Evolutionary conservation across 2,797 vertebrate genomes (phyloP), one percentile per base, ranked within the genome.

Genomic region (Rhynchotus rufescens): DNA sequence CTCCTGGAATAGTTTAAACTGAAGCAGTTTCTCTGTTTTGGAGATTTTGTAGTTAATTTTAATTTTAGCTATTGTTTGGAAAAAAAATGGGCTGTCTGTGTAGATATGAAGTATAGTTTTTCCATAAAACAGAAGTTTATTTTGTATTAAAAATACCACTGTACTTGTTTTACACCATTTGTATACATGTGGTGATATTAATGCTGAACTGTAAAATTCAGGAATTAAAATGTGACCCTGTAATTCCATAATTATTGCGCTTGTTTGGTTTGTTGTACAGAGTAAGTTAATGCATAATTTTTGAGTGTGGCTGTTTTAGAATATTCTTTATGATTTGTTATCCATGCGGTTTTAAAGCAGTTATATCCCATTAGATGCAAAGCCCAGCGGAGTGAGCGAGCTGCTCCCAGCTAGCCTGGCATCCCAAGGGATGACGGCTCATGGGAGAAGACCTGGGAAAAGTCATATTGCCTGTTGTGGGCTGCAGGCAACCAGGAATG

Each of bases 191-290:
- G 98, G 98, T 98, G 97, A 98, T 98, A 98, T 98, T 99, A 98
- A 98, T 97, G 96, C 97, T 97, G 96, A 98, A 96, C 97, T 98
- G 98, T 98, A 98, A 97, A 98, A 98, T 99, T 99, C 98, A 98
- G 98, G 97, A 98, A 99, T 99, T 99, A 99, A 98, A 99, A 99
- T 98, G 98, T 99, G 98, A 99, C 98, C 98, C 98, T 99, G 98
- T 98, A 98, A 99, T 98, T 98, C 97, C 97, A 96, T 94, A 94
- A 95, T 45, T 60, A 74, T 14, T 96, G 95, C 73, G 97, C 97
- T 97, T 94, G 97, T 96, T 97, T 98, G 97, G 88, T 98, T 98
- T 98, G 86, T 98, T 96, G 88, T 96, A 94, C 94, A 60, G 80
- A 80, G 93, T 84, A 79, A 95, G 69, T 95, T 93, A 94, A 92